phyloP scores from a whole-genome alignment of 2,888 invertebrate genomes.

The Bimastos eiseni region DNA sequence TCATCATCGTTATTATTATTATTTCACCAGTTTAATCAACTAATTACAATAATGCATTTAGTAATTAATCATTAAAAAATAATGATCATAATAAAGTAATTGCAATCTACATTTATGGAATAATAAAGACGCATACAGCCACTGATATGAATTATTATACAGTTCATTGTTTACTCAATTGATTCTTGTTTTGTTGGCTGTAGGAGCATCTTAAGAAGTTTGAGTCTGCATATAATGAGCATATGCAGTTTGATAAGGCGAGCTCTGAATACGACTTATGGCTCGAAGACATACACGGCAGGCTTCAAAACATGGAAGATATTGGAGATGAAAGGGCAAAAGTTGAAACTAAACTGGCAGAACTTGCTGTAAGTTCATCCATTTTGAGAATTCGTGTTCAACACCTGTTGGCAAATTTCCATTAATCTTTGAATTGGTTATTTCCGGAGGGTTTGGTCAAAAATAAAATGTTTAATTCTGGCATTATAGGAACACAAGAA shows the following conservation, averaged over 20 bases:
- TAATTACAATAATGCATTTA: not conserved
- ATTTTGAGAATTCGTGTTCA: not conserved
- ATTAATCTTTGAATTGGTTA: too few relatives aligned
- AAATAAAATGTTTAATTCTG: not conserved
- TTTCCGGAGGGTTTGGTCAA: not conserved
- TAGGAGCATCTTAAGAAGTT: constrained; percentile 69
- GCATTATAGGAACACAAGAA: not conserved
- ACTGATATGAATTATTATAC: not conserved
- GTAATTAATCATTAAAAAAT: not conserved
- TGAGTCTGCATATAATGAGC: constrained; percentile 86
- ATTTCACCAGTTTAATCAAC: not conserved
- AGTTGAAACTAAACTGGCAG: constrained; percentile 78
- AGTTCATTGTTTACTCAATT: not conserved
- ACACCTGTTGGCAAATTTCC: too few relatives aligned
- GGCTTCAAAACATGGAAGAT: constrained; percentile 78
- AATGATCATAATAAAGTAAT: not conserved
- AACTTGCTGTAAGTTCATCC: constrained; percentile 63
- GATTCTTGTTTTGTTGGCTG: constrained; percentile 63
- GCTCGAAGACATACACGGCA: constrained; percentile 86
- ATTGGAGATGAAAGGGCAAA: constrained; percentile 80
- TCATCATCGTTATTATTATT: too few relatives aligned
- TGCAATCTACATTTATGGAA: not conserved
- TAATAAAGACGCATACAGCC: not conserved
- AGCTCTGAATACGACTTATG: constrained; percentile 91
- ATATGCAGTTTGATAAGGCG: constrained; percentile 86